Evolutionary conservation across 2,113 vertebrate genomes (phyloP).

Genomic region (Phaetusa simplex): DNA sequence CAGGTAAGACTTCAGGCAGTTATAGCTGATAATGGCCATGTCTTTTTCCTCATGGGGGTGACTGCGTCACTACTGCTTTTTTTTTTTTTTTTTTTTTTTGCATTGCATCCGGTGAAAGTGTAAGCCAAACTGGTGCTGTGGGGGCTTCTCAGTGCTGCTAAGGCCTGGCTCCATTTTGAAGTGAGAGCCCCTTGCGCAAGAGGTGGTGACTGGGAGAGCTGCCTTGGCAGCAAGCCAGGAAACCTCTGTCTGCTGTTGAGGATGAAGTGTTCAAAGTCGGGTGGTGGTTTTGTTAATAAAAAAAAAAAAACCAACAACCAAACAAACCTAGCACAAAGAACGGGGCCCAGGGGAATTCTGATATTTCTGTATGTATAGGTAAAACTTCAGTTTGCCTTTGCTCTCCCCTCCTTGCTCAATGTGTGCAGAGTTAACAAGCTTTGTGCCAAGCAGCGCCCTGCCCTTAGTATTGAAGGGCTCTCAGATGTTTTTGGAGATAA

Average conservation of each 20-base stretch:
- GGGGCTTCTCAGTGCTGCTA: not conserved
- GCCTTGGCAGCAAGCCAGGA: not conserved
- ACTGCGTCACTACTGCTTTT: accelerated
- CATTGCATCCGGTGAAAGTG: accelerated
- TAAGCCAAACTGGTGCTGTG: not conserved
- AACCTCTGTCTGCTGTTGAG: not conserved
- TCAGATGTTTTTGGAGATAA: not conserved
- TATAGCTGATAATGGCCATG: accelerated
- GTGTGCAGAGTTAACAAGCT: not conserved
- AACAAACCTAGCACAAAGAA: not conserved
- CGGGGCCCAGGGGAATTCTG: accelerated
- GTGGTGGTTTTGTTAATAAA: not conserved
- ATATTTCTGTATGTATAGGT: not conserved
- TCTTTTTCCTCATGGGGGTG: accelerated
- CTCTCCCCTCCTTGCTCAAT: not conserved
- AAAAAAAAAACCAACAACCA: not conserved
- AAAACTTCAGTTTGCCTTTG: not conserved
- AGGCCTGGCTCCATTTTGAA: not conserved
- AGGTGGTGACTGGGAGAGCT: not conserved
- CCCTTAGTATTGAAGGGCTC: not conserved
- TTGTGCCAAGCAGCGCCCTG: not conserved
- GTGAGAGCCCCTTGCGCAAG: accelerated
- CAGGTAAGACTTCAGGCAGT: not conserved
- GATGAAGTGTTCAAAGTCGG: not conserved
- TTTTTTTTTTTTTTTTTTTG: not conserved